A percentile compares a stretch with the other conserved stretches of the same genome.
phyloP scores from a whole-genome alignment of 1,140 invertebrate genomes.

The Aricia agestis region DNA sequence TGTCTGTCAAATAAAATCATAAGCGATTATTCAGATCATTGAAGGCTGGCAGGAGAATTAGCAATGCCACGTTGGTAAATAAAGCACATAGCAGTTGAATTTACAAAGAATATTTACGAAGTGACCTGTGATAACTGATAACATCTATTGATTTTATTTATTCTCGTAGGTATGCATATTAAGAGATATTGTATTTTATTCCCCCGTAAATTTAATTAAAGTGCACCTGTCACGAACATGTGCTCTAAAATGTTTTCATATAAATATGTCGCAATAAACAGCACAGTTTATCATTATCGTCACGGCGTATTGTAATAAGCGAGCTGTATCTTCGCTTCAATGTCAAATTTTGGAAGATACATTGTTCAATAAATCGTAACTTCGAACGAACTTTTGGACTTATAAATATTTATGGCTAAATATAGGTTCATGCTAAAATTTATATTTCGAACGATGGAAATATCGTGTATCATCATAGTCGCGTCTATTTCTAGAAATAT shows the following conservation, averaged over 20 bases:
- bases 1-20: neutral
- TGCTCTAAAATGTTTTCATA: neutral
- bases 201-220: neutral
- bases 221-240: neutral
- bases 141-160: neutral
- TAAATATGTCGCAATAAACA: neutral
- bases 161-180: neutral
- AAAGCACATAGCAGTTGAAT: neutral
- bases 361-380: neutral
- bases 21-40: neutral
- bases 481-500: neutral
- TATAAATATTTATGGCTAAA: slow-evolving; percentile 1
- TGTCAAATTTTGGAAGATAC: slow-evolving; percentile 3
- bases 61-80: neutral
- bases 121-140: neutral
- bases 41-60: neutral
- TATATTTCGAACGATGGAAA: neutral
- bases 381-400: neutral
- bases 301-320: neutral
- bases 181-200: neutral
- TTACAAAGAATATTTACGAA: neutral
- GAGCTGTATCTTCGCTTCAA: neutral
- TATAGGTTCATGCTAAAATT: neutral
- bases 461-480: neutral
- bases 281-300: neutral